Evolutionary conservation across 2,888 invertebrate species (phyloP).

Genomic region (Mellilla xanthometata): DNA sequence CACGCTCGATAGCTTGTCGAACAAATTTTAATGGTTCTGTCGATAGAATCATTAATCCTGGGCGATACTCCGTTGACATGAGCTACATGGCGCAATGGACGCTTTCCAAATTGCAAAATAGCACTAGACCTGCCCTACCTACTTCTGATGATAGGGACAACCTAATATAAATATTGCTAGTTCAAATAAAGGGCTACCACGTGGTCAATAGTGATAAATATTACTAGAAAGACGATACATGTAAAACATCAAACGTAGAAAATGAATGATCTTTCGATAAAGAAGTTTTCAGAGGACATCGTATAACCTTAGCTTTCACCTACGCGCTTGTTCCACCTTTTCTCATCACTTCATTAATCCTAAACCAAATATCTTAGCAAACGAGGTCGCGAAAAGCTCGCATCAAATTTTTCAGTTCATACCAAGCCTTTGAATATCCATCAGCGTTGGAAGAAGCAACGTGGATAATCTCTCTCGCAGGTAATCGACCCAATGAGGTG

Average conservation of each 20-base stretch:
- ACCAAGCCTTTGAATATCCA: conserved; percentile 12
- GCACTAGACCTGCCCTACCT: not conserved
- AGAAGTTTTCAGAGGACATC: too few species aligned
- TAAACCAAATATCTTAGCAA: not conserved
- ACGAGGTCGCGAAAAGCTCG: conserved; percentile 1
- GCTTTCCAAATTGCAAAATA: conserved; percentile 39
- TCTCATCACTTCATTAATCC: too few species aligned
- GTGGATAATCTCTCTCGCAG: conserved; percentile 34
- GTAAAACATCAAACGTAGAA: too few species aligned
- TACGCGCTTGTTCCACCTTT: too few species aligned
- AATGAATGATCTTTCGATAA: too few species aligned
- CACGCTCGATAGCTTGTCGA: conserved; percentile 52
- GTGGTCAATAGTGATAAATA: too few species aligned
- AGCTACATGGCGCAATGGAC: conserved; percentile 38
- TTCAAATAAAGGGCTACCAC: too few species aligned
- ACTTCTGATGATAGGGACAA: not conserved
- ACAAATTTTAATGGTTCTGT: conserved; percentile 57
- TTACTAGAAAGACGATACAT: too few species aligned
- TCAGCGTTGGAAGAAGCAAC: conserved; percentile 8
- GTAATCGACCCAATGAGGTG: conserved; percentile 47
- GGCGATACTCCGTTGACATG: conserved; percentile 38
- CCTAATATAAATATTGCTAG: too few species aligned
- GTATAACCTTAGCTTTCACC: too few species aligned
- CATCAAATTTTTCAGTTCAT: conserved; percentile 4
- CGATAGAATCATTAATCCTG: conserved; percentile 45